These are phyloP conservation scores for Delphinapterus leucas DNA, from an alignment of 2,113 vertebrate genomes.

Conservation along the genomic window DNA sequence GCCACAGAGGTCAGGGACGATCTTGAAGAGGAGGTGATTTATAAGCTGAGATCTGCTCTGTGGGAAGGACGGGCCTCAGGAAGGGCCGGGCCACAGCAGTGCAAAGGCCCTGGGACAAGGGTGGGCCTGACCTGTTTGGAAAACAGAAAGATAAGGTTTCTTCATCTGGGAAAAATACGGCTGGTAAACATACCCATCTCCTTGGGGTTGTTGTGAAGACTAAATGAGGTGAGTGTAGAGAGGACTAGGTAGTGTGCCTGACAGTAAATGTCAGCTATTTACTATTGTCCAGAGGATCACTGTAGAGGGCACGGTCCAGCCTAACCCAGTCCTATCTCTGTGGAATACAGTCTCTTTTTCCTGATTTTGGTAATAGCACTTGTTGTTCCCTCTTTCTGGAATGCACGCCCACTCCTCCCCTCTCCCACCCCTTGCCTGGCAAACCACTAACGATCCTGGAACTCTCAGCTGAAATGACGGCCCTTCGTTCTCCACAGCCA, in stretches of 20 bases:
- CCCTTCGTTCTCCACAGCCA: background rate
- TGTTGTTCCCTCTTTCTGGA: constrained; percentile 13
- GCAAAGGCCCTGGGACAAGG: background rate
- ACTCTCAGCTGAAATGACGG: background rate
- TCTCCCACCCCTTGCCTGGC: background rate
- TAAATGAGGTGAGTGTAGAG: background rate
- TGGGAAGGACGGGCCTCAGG: background rate
- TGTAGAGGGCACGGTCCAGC: background rate
- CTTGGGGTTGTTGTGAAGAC: background rate
- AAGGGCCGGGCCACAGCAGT: background rate
- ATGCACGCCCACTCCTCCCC: background rate
- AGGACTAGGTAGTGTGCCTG: background rate
- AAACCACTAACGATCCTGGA: background rate
- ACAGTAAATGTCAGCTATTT: background rate
- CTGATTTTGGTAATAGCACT: background rate
- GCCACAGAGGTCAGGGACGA: background rate
- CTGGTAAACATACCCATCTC: background rate
- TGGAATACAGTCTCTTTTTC: background rate
- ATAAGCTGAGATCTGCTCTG: background rate
- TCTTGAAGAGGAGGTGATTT: background rate
- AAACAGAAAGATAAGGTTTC: background rate
- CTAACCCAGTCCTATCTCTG: background rate
- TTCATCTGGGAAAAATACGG: background rate
- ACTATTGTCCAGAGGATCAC: background rate
- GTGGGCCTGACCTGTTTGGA: background rate